Conservation (phyloP, 2,888 invertebrate species). For the Arctia plantaginis region DNA sequence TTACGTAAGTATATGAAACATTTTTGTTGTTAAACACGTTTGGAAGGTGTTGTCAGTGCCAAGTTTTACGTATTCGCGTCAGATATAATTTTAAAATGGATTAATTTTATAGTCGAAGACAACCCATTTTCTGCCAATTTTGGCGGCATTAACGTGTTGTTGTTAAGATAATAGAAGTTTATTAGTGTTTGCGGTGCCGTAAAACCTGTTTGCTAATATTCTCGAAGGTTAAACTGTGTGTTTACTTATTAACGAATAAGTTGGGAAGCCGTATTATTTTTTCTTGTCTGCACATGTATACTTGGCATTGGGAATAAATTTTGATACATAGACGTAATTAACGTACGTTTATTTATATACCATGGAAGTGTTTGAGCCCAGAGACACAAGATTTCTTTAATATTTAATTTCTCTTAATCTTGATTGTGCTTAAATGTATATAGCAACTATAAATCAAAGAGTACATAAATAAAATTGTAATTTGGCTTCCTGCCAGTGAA, state of each 20-base stretch:
- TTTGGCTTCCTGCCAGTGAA: slow-evolving; percentile 38
- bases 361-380: background rate
- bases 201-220: slow-evolving; percentile 47
- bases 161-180: slow-evolving; percentile 29
- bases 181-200: slow-evolving; percentile 29
- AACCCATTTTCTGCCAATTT: slow-evolving; percentile 41
- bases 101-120: slow-evolving; percentile 30
- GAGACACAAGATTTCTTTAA: background rate
- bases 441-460: slow-evolving; percentile 14
- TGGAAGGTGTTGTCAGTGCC: slow-evolving; percentile 32
- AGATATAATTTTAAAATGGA: slow-evolving; percentile 32
- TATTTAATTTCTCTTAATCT: slow-evolving; percentile 1
- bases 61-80: slow-evolving; percentile 32
- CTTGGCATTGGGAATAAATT: slow-evolving; percentile 63
- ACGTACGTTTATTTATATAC: slow-evolving; percentile 37
- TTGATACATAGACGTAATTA: slow-evolving; percentile 52
- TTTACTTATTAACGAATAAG: slow-evolving; percentile 39
- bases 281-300: slow-evolving; percentile 45
- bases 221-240: slow-evolving; percentile 36
- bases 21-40: slow-evolving; percentile 71
- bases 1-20: slow-evolving; percentile 81
- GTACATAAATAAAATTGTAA: slow-evolving; percentile 16
- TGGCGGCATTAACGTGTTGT: slow-evolving; percentile 40
- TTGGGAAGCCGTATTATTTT: slow-evolving; percentile 66
- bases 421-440: background rate